Conservation (phyloP, 2,888 invertebrate genomes). For the Synergus gifuensis region DNA sequence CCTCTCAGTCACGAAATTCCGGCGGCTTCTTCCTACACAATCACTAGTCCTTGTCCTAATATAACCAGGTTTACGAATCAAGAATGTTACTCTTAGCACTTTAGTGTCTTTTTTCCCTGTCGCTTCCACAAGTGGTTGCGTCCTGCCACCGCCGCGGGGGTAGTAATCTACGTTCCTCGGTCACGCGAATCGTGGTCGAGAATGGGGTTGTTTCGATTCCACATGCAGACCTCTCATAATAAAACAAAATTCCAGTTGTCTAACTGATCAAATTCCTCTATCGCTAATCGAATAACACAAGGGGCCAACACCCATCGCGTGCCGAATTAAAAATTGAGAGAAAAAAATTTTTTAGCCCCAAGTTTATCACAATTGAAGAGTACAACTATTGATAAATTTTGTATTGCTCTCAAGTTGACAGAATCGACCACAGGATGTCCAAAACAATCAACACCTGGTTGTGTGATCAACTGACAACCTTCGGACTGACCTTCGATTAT, state of each 20-base stretch:
- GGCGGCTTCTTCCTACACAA: conserved; percentile 25
- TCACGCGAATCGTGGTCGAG: conserved; percentile 42
- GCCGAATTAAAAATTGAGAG: conserved; percentile 57
- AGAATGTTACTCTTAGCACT: neutral
- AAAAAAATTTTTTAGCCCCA: neutral
- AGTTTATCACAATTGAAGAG: neutral
- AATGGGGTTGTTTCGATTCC: conserved; percentile 23
- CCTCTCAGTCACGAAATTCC: conserved; percentile 27
- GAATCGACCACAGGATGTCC: neutral
- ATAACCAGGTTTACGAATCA: neutral
- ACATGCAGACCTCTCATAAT: conserved; percentile 1
- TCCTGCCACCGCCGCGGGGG: conserved; percentile 54
- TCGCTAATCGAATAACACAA: conserved; percentile 35
- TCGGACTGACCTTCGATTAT: conserved; percentile 35
- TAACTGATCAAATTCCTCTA: neutral
- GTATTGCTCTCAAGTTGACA: neutral
- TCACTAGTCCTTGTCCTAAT: conserved; percentile 29
- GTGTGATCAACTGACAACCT: conserved; percentile 20
- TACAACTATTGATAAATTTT: neutral
- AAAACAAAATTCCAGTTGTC: conserved; percentile 15
- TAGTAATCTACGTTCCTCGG: conserved; percentile 36
- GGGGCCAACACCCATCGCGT: conserved; percentile 56
- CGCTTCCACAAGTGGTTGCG: conserved; percentile 75
- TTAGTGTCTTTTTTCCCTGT: conserved; percentile 37
- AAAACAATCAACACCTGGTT: neutral